These are phyloP conservation scores for Anhinga rufa DNA, from an alignment of 2,113 vertebrate species.

Conservation along the genomic window DNA sequence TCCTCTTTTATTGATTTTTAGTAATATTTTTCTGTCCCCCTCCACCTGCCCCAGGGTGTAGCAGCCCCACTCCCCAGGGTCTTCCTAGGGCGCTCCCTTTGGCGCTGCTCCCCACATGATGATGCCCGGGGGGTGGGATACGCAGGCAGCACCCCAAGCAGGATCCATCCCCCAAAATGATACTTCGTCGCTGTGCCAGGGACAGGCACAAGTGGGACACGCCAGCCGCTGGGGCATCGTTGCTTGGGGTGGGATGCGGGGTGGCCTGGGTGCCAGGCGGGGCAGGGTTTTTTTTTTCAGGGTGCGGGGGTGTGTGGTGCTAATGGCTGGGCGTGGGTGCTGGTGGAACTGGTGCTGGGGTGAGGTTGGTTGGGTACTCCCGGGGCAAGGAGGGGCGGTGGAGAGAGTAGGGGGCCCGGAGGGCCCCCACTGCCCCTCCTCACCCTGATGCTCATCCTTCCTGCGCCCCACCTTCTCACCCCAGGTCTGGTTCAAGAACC, in stretches of 20 bases:
- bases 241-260: neutral
- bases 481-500: conserved; percentile 99
- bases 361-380: neutral
- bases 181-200: fast-evolving
- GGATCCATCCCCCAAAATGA: neutral
- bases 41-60: neutral
- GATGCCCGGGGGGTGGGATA: neutral
- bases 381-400: neutral
- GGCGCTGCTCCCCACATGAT: neutral
- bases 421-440: neutral
- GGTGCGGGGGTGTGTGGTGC: neutral
- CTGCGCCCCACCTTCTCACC: neutral
- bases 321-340: neutral
- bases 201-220: neutral
- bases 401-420: neutral
- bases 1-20: neutral
- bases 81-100: neutral
- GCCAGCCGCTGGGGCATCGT: too few species aligned
- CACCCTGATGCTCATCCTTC: neutral
- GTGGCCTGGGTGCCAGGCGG: fast-evolving
- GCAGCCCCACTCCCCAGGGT: neutral
- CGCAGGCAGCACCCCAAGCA: fast-evolving
- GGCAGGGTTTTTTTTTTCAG: neutral
- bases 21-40: neutral
- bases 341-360: neutral